A percentile compares a stretch with the other conserved stretches of the same genome.
Evolutionary conservation across 2,888 invertebrate species (phyloP).

Genomic region (Dynastes grantii): DNA sequence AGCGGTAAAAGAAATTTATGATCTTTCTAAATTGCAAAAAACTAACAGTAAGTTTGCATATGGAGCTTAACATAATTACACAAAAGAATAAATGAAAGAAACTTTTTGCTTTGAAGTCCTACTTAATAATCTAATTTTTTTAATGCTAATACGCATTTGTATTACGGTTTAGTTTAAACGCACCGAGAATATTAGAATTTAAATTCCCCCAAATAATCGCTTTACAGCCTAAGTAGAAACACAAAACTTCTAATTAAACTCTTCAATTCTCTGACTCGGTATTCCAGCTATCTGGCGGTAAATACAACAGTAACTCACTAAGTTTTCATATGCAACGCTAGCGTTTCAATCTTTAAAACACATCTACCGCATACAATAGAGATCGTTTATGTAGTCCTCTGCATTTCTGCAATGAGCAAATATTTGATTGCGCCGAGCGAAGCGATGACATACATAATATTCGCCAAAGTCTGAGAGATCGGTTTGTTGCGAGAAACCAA

Average conservation of each 20-base stretch:
- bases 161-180: not conserved
- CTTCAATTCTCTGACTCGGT: not conserved
- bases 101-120: not conserved
- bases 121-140: not conserved
- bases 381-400: conserved; percentile 7
- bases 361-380: conserved; percentile 13
- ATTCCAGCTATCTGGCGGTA: not conserved
- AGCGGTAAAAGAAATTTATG: too few species aligned
- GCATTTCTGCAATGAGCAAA: conserved; percentile 17
- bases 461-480: not conserved
- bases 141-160: not conserved
- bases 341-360: conserved; percentile 7
- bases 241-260: conserved; percentile 12
- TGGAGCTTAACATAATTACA: too few species aligned
- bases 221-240: not conserved
- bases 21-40: too few species aligned
- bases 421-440: conserved; percentile 24
- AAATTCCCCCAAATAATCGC: not conserved
- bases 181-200: too few species aligned
- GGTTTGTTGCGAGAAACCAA: conserved; percentile 12
- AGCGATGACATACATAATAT: conserved; percentile 13
- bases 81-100: too few species aligned
- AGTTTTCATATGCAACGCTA: not conserved
- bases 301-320: not conserved
- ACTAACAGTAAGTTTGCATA: too few species aligned